These are phyloP conservation scores for Anastatus disparis DNA, from an alignment of 1,140 invertebrate species.

Conservation along the genomic window DNA sequence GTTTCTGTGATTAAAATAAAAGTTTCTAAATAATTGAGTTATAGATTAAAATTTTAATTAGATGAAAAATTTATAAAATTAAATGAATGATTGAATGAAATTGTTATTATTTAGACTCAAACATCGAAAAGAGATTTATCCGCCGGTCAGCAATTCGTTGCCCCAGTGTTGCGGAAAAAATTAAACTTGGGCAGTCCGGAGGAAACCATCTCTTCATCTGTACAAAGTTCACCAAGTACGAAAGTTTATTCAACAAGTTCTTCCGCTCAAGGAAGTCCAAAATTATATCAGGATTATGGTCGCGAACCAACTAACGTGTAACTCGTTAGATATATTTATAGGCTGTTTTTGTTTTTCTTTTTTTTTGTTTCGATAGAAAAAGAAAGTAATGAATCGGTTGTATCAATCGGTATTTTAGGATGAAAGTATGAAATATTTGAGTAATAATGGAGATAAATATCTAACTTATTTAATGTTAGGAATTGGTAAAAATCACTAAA, in stretches of 20 bases:
- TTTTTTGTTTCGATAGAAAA: constrained; percentile 22
- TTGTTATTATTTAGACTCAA: constrained; percentile 48
- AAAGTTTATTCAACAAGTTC: constrained; percentile 50
- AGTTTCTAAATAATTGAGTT: too few species aligned
- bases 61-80: too few species aligned
- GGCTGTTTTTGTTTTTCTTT: constrained; percentile 9
- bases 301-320: constrained; percentile 49
- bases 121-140: constrained; percentile 58
- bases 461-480: constrained; percentile 34
- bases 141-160: constrained; percentile 60
- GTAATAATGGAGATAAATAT: constrained; percentile 16
- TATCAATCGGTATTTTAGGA: constrained; percentile 37
- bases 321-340: constrained; percentile 35
- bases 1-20: too few species aligned
- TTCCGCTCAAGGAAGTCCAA: constrained; percentile 58
- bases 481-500: constrained; percentile 9
- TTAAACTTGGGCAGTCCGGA: constrained; percentile 44
- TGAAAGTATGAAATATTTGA: constrained; percentile 20
- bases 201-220: constrained; percentile 56
- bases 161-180: constrained; percentile 59
- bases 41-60: too few species aligned
- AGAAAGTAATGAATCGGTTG: constrained; percentile 31
- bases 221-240: constrained; percentile 49
- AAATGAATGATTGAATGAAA: too few species aligned
- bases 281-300: constrained; percentile 63